Conservation (phyloP, 1,140 invertebrate genomes). For the Pristionchus pacificus region DNA sequence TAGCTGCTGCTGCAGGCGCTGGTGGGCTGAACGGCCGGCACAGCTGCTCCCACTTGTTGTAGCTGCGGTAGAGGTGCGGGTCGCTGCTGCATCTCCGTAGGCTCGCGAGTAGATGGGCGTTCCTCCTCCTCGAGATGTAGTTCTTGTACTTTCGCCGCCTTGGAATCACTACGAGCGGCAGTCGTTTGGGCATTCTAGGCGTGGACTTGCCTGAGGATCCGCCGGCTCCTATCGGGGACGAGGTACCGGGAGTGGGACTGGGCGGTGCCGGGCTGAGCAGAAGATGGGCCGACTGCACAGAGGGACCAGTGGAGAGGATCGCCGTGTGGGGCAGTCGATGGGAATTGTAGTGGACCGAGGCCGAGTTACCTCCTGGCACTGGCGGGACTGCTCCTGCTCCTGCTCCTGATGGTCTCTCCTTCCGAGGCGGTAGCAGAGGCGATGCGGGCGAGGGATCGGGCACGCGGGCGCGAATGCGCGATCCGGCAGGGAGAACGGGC, state of each 20-base stretch:
- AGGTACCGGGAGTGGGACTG: slow-evolving; percentile 5
- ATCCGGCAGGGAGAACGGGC: too few species aligned
- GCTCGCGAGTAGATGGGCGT: slow-evolving; percentile 37
- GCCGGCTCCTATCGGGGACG: neutral
- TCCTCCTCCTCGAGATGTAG: slow-evolving; percentile 35
- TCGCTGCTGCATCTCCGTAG: slow-evolving; percentile 34
- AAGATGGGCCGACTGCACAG: slow-evolving; percentile 30
- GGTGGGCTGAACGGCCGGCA: slow-evolving; percentile 25
- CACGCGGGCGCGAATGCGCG: too few species aligned
- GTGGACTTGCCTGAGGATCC: slow-evolving; percentile 15
- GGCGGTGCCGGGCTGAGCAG: slow-evolving; percentile 11
- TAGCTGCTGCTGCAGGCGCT: neutral
- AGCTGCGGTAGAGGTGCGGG: slow-evolving; percentile 36
- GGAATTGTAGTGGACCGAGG: slow-evolving; percentile 30
- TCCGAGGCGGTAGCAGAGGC: too few species aligned
- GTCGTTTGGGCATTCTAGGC: slow-evolving; percentile 21
- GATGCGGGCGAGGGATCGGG: too few species aligned
- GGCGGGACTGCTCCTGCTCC: too few species aligned
- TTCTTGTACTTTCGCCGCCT: slow-evolving; percentile 39
- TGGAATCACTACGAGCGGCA: slow-evolving; percentile 38
- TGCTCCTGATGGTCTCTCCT: too few species aligned
- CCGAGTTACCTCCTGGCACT: too few species aligned
- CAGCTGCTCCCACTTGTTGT: slow-evolving; percentile 36
- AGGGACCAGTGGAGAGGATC: slow-evolving; percentile 23
- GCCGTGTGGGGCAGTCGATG: slow-evolving; percentile 36